A percentile compares a stretch with the other conserved stretches of the same genome.
These are phyloP conservation scores for Apostichopus leukothele DNA, from an alignment of 53 echinoderm and acorn worm species.

Conservation along the genomic window DNA sequence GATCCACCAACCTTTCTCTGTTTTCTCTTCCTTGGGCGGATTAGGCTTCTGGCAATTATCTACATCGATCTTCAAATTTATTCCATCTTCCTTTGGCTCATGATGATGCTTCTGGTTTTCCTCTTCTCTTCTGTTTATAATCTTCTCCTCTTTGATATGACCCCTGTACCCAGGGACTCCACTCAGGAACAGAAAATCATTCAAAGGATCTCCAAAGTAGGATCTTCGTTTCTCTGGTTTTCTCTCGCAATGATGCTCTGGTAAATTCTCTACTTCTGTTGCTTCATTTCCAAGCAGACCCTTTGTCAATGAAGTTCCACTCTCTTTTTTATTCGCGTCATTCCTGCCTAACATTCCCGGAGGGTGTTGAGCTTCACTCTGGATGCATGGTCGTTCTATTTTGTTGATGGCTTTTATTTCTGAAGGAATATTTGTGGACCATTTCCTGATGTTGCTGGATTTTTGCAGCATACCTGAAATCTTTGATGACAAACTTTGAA, in stretches of 20 bases:
- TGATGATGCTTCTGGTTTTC: background rate
- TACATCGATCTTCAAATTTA: background rate
- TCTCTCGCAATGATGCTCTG: background rate
- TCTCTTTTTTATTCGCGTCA: no score
- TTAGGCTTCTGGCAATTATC: background rate
- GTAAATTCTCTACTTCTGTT: background rate
- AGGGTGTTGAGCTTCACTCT: no score
- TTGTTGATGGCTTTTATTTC: background rate
- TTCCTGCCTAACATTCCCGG: no score
- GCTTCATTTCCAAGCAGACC: background rate
- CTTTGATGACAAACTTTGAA: slow-evolving; percentile 15
- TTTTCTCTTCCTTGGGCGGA: background rate
- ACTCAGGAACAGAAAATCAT: slow-evolving; percentile 20
- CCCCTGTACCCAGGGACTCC: background rate
- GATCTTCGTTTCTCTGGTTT: slow-evolving; percentile 20
- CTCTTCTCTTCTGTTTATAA: background rate
- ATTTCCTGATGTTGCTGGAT: background rate
- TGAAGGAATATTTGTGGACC: background rate
- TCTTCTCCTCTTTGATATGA: background rate
- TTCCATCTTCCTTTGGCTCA: background rate
- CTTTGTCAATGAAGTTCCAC: no score
- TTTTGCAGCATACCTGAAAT: slow-evolving; percentile 1
- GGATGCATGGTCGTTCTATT: no score
- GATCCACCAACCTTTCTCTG: background rate
- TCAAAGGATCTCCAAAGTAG: slow-evolving; percentile 7